Percentiles rank a stretch among this genome's conserved stretches.
Evolutionary conservation across 2,888 invertebrate species (phyloP).

Genomic region (Aleiodes testaceus): DNA sequence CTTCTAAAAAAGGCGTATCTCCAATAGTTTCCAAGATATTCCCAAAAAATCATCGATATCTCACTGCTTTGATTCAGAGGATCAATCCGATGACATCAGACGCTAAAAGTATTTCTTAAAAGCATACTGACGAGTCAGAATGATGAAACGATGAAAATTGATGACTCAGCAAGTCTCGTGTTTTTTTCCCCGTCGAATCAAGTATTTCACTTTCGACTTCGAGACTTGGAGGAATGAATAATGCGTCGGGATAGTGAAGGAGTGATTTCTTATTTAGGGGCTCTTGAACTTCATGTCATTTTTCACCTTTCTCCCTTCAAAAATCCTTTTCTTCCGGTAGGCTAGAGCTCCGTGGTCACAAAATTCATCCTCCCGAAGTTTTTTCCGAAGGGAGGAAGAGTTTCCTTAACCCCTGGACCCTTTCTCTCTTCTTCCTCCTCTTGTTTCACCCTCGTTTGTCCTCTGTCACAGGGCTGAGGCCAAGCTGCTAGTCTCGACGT

Average conservation of each 20-base stretch:
- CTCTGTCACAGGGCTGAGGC: constrained; percentile 40
- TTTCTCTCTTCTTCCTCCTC: constrained; percentile 28
- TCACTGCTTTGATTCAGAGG: background rate
- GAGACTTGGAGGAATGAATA: constrained; percentile 47
- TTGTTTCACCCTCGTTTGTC: constrained; percentile 33
- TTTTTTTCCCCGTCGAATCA: constrained; percentile 40
- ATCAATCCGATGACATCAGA: constrained; percentile 3
- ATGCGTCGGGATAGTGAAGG: constrained; percentile 42
- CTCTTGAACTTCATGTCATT: constrained; percentile 63
- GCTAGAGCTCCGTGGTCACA: constrained; percentile 18
- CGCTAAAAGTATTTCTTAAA: background rate
- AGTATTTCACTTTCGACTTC: constrained; percentile 56
- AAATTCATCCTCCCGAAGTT: constrained; percentile 12
- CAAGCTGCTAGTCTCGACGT: constrained; percentile 44
- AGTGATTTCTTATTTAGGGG: constrained; percentile 67
- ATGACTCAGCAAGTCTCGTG: constrained; percentile 53
- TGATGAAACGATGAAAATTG: constrained; percentile 58
- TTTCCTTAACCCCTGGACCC: constrained; percentile 26
- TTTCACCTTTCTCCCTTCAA: constrained; percentile 56
- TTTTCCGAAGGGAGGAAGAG: background rate
- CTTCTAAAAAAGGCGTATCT: no score
- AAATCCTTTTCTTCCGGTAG: constrained; percentile 28
- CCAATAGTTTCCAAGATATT: no score
- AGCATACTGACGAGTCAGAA: constrained; percentile 2
- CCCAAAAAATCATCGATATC: no score